phyloP scores from a whole-genome alignment of 2,888 invertebrate species.

The Odontocolon sp. region DNA sequence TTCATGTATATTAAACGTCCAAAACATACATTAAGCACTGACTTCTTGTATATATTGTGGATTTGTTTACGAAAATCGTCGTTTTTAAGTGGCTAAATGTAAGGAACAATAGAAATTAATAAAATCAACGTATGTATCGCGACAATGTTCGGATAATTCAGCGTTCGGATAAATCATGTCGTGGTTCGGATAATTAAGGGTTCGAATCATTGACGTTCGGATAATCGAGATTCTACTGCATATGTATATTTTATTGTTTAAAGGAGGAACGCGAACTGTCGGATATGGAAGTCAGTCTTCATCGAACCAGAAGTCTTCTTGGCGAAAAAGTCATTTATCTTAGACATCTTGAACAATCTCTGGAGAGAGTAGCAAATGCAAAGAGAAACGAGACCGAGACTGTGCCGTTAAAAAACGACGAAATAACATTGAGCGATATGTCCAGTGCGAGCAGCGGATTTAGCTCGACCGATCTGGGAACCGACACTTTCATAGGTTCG shows the following conservation, averaged over 20 bases:
- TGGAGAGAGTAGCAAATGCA: slow-evolving; percentile 84
- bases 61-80: too few species aligned
- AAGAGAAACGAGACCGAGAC: slow-evolving; percentile 75
- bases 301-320: slow-evolving; percentile 89
- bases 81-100: too few species aligned
- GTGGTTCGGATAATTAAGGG: too few species aligned
- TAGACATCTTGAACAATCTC: slow-evolving; percentile 89
- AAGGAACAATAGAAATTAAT: too few species aligned
- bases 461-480: slow-evolving; percentile 86
- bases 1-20: too few species aligned
- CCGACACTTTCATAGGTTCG: slow-evolving; percentile 81
- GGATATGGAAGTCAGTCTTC: slow-evolving; percentile 91
- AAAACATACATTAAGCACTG: too few species aligned
- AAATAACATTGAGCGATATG: slow-evolving; percentile 86
- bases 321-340: slow-evolving; percentile 92
- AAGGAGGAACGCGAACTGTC: slow-evolving; percentile 92
- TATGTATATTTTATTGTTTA: slow-evolving; percentile 65
- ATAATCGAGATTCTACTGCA: too few species aligned
- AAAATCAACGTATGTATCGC: too few species aligned
- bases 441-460: slow-evolving; percentile 85
- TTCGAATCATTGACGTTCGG: too few species aligned
- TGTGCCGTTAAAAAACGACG: slow-evolving; percentile 81
- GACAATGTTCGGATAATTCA: too few species aligned
- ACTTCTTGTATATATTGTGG: neutral
- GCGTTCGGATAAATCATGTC: too few species aligned